Conservation (phyloP, 2,113 vertebrate species). For the Corydoras sp. region DNA sequence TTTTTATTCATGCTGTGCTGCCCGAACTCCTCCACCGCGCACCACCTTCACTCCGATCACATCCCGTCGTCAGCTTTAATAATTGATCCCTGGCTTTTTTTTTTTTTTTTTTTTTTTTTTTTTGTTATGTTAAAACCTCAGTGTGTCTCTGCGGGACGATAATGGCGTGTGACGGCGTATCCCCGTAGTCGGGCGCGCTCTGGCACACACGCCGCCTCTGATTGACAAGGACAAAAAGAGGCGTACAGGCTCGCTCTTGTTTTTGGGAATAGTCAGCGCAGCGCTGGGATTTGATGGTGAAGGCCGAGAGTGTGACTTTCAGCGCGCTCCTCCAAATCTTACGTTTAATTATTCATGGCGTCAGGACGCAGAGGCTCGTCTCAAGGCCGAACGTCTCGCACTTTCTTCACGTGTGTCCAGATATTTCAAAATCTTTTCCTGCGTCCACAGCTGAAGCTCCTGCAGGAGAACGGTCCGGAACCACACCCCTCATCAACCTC, state of each 20-base stretch:
- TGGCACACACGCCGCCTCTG: slow-evolving; percentile 52
- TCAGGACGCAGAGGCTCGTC: slow-evolving; percentile 61
- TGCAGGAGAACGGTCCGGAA: too few relatives aligned
- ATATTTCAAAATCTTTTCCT: neutral
- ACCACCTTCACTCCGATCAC: slow-evolving; percentile 6
- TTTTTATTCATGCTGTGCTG: neutral
- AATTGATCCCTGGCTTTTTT: slow-evolving; percentile 10
- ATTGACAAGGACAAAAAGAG: slow-evolving; percentile 75
- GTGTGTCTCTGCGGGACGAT: neutral
- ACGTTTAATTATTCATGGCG: slow-evolving; percentile 61
- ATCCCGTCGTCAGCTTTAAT: slow-evolving; percentile 20
- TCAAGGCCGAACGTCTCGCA: slow-evolving; percentile 64
- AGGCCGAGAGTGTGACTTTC: slow-evolving; percentile 70
- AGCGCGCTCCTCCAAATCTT: slow-evolving; percentile 51
- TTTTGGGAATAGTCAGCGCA: slow-evolving; percentile 64
- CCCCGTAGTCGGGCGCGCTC: slow-evolving; percentile 46
- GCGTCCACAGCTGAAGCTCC: too few relatives aligned
- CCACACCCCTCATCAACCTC: too few relatives aligned
- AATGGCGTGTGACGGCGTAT: slow-evolving; percentile 15
- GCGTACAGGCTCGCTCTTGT: slow-evolving; percentile 60
- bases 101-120: slow-evolving; percentile 23
- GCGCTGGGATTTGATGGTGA: slow-evolving; percentile 61
- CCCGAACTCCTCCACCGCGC: neutral
- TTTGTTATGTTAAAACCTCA: slow-evolving; percentile 19
- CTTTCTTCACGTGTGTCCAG: neutral